phyloP scores from a whole-genome alignment of 1,140 invertebrate genomes.

The Anastatus disparis region DNA sequence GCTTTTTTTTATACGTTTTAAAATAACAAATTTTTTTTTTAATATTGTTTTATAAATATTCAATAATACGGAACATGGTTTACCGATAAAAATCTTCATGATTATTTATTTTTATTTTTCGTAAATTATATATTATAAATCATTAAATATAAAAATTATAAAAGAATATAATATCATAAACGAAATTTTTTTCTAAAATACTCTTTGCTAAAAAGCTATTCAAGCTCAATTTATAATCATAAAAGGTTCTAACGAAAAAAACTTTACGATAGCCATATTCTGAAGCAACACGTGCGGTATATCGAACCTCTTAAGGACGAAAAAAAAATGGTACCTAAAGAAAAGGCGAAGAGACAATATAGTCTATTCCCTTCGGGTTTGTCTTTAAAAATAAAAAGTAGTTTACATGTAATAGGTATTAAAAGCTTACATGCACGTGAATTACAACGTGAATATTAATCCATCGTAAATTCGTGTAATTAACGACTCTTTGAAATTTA shows the following conservation, averaged over 20 bases:
- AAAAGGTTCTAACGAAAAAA: conserved; percentile 16
- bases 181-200: too few relatives aligned
- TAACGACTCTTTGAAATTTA: conserved; percentile 15
- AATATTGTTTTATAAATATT: too few relatives aligned
- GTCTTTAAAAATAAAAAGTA: too few relatives aligned
- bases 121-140: too few relatives aligned
- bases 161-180: too few relatives aligned
- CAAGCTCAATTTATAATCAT: background rate
- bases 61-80: too few relatives aligned
- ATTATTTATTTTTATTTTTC: too few relatives aligned
- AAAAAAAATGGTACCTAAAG: too few relatives aligned
- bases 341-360: background rate
- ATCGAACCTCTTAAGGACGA: conserved; percentile 31
- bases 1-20: too few relatives aligned
- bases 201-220: background rate
- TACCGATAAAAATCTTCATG: too few relatives aligned
- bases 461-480: conserved; percentile 26
- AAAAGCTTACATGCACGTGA: conserved; percentile 23
- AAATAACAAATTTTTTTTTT: too few relatives aligned
- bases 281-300: background rate
- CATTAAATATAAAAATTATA: too few relatives aligned
- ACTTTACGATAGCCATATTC: conserved; percentile 24
- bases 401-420: conserved; percentile 14
- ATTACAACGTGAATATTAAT: conserved; percentile 26
- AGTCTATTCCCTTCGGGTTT: background rate